Conservation (phyloP, 2,888 invertebrate species). For the Cantharis flavilabris region DNA sequence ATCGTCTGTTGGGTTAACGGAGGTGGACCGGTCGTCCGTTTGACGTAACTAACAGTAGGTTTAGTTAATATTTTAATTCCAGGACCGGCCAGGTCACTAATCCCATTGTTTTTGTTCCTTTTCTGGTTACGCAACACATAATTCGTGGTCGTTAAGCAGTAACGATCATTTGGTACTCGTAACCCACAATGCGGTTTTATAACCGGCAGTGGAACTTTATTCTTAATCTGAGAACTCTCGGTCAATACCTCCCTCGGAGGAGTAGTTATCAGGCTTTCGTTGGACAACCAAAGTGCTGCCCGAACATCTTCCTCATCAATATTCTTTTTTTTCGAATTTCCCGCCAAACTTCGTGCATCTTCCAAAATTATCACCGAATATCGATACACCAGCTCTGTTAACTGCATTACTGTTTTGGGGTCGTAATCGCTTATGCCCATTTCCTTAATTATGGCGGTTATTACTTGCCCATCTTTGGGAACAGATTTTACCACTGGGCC, state of each 20-base stretch:
- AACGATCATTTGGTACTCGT: conserved; percentile 92
- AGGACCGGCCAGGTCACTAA: conserved; percentile 29
- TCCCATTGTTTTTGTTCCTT: conserved; percentile 51
- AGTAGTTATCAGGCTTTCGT: conserved; percentile 87
- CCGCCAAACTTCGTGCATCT: conserved; percentile 88
- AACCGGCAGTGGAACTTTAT: conserved; percentile 83
- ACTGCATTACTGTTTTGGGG: too few species aligned
- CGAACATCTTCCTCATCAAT: conserved; percentile 93
- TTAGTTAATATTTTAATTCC: conserved; percentile 57
- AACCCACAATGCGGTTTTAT: conserved; percentile 95
- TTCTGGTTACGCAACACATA: conserved; percentile 54
- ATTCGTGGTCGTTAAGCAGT: conserved; percentile 83
- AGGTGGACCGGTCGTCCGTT: conserved; percentile 55
- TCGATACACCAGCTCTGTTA: conserved; percentile 60
- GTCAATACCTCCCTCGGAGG: conserved; percentile 88
- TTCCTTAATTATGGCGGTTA: too few species aligned
- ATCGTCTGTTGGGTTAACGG: conserved; percentile 62
- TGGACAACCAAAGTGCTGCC: conserved; percentile 85
- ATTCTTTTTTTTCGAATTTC: conserved; percentile 89
- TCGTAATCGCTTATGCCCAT: too few species aligned
- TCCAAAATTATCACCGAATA: conserved; percentile 91
- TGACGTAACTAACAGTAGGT: conserved; percentile 61
- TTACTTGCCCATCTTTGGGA: too few species aligned
- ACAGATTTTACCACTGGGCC: conserved; percentile 64
- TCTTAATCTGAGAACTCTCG: conserved; percentile 87